Evolutionary conservation across 2,888 invertebrate genomes (phyloP).

Genomic region (Chromoteleia sp.): DNA sequence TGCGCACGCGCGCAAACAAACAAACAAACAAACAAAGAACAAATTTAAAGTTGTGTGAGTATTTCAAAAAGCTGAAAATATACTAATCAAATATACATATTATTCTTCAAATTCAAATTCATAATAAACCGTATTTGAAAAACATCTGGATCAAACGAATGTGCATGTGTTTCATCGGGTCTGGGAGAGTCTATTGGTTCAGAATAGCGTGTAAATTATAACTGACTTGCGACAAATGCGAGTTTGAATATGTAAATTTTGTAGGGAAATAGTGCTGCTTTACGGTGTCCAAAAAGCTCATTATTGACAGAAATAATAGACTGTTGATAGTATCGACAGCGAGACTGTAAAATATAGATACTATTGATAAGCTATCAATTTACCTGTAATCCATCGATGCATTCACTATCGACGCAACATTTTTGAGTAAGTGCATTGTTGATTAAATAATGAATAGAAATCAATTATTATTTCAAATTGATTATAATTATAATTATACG

Average conservation of each 20-base stretch:
- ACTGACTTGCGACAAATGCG: conserved; percentile 56
- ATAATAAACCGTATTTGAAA: not conserved
- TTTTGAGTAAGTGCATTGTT: conserved; percentile 7
- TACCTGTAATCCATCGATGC: conserved; percentile 36
- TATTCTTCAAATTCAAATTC: too few species aligned
- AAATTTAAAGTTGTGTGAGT: too few species aligned
- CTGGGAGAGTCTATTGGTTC: conserved; percentile 17
- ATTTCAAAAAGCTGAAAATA: too few species aligned
- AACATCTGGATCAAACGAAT: not conserved
- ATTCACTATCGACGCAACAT: conserved; percentile 3
- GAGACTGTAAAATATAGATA: conserved; percentile 33
- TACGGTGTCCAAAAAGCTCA: conserved; percentile 51
- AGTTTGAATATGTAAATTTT: conserved; percentile 61
- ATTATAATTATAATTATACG: too few species aligned
- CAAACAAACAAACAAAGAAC: too few species aligned
- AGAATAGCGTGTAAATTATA: conserved; percentile 23
- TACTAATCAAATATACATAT: too few species aligned
- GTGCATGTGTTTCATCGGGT: conserved; percentile 11
- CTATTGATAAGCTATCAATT: conserved; percentile 59
- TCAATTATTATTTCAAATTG: too few species aligned
- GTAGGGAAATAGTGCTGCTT: conserved; percentile 38
- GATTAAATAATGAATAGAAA: not conserved
- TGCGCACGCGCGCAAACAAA: too few species aligned
- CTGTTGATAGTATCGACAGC: conserved; percentile 60
- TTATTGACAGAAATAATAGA: conserved; percentile 52